Evolutionary conservation across 2,888 invertebrate genomes (phyloP), one percentile per base, ranked within the genome.

Genomic region (Diploptera punctata): DNA sequence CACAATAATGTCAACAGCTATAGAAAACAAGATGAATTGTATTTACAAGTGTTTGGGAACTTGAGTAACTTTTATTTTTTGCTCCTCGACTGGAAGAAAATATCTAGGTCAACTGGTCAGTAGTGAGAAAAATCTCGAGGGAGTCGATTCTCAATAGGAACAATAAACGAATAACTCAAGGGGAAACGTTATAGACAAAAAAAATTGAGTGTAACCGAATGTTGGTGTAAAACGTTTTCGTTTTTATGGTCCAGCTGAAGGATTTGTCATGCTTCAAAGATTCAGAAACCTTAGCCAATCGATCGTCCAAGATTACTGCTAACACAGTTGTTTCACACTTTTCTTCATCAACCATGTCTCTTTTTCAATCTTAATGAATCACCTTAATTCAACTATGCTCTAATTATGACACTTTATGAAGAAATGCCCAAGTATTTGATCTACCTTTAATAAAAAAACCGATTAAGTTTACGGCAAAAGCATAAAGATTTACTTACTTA

Each of bases 101-200:
- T 57, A 57, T 57, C 26, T 57, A 57, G 57, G 57, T 57, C 57
- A 57, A 57, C 57, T 57, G 57, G 57, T 26, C 57, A 31, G 57
- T 57, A n/a, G 57, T 57, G 26, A 57, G 57, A 57, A 57, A 52
- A 24, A n/a, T 16, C 9, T 26, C 16, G n/a, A 16, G 1, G 57
- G 29, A 29, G 57, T 7, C 26, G 13, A 26, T 7, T 26, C 10
- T 57, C 29, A 24, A 57, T 4, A 57, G 5, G 10, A 3, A 18
- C 29, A 26, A 24, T 29, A 29, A 29, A n/a, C 26, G 57, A 57
- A 57, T 18, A 24, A 57, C 13, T 57, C 4, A 29, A 57, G 57
- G 3, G 26, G 57, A 29, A 29, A 33, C 33, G 33, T n/a, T n/a
- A 57, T 3, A 57, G 16, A 29, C 31, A 57, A 57, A 57, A 57